Conservation (phyloP, 1,140 invertebrate genomes). For the Euura saliciscinereae region DNA sequence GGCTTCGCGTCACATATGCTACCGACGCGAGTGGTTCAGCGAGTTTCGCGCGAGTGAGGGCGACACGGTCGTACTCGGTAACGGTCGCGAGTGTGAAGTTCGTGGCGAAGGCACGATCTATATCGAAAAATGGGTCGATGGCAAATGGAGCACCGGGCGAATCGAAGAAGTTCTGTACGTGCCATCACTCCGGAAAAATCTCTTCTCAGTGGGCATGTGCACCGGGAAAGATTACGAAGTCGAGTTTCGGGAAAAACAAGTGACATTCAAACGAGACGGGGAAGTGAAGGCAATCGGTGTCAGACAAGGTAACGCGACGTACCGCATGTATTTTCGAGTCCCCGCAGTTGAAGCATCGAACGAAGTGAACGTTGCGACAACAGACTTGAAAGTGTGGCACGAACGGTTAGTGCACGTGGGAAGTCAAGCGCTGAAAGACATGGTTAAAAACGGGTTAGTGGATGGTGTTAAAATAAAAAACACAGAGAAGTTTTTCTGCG, state of each 20-base stretch:
- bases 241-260: not conserved
- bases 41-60: not conserved
- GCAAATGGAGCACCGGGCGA: not conserved
- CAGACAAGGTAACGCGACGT: not conserved
- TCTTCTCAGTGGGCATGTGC: not conserved
- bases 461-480: not conserved
- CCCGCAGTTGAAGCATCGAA: not conserved
- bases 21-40: not conserved
- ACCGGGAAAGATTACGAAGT: not conserved
- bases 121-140: conserved; percentile 6
- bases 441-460: not conserved
- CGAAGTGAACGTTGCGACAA: not conserved
- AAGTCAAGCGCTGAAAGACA: not conserved
- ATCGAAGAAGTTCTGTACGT: conserved; percentile 11
- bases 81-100: not conserved
- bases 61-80: not conserved
- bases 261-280: not conserved
- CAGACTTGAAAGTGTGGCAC: not conserved
- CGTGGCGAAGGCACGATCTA: not conserved
- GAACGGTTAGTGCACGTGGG: not conserved
- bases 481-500: not conserved
- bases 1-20: not conserved
- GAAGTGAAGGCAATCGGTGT: not conserved
- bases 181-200: not conserved
- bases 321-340: not conserved